Evolutionary conservation across 92 coral and sea anemone genomes (phyloP).

Genomic region (Zoanthus gigantus): DNA sequence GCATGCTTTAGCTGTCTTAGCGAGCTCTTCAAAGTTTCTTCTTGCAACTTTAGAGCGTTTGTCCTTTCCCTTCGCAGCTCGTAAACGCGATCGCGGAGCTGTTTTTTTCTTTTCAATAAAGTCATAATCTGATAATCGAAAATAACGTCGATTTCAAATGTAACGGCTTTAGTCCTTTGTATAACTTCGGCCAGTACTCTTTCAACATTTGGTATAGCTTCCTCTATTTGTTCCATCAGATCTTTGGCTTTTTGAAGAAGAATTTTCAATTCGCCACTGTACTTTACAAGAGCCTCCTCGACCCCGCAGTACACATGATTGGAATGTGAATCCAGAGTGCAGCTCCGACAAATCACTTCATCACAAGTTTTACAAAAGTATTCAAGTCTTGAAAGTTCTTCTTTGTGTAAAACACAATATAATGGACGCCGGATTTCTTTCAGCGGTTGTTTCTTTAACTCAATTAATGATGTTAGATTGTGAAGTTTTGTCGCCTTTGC

Average conservation of each 20-base stretch:
- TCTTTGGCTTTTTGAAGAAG: slow-evolving; percentile 61
- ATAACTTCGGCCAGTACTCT: slow-evolving; percentile 42
- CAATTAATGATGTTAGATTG: slow-evolving; percentile 34
- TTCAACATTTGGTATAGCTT: slow-evolving; percentile 55
- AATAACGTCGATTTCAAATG: slow-evolving; percentile 65
- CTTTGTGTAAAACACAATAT: slow-evolving; percentile 51
- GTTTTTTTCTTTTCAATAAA: slow-evolving; percentile 66
- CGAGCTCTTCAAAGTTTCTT: slow-evolving; percentile 58
- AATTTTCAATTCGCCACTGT: slow-evolving; percentile 36
- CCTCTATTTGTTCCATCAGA: slow-evolving; percentile 50
- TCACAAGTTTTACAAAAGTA: slow-evolving; percentile 66
- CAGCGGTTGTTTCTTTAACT: slow-evolving; percentile 66
- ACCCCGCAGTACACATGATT: slow-evolving; percentile 54
- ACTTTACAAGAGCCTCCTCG: slow-evolving; percentile 64
- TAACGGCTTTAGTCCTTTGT: slow-evolving; percentile 50
- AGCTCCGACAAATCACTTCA: slow-evolving; percentile 58
- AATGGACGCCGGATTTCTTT: slow-evolving; percentile 68
- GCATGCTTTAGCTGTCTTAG: slow-evolving; percentile 61
- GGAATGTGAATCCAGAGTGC: slow-evolving; percentile 43
- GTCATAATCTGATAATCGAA: slow-evolving; percentile 69
- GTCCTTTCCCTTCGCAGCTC: slow-evolving; percentile 59
- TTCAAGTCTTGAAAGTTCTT: slow-evolving; percentile 43
- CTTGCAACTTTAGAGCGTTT: slow-evolving; percentile 53
- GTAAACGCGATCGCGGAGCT: slow-evolving; percentile 61
- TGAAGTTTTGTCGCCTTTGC: slow-evolving; percentile 63